Evolutionary conservation across 2,888 invertebrate genomes (phyloP), one percentile per base, ranked within the genome.

Genomic region (Elgonia sp.): DNA sequence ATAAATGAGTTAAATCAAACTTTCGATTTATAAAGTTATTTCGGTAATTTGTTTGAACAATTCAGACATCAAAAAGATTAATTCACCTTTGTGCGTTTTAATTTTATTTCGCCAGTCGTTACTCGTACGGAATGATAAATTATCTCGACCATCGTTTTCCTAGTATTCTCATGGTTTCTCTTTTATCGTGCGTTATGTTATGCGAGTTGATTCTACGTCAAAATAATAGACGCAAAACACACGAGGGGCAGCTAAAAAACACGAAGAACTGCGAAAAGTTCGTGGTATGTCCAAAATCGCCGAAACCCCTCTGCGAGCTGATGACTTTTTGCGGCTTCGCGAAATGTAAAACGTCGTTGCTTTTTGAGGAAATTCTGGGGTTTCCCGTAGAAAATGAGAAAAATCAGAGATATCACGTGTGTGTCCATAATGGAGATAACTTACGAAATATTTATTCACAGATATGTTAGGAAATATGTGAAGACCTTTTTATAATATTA

Each of bases 261-360:
- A 77, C 46, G 75, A 76, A 87, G 80, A 87, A 80, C 69, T 40
- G 20, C 55, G 42, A 37, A 84, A 87, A 87, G 84, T 87, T 50
- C 29, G 60, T 50, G 80, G 20, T 12, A 14, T 72, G 86, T 72
- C 81, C 76, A 84, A 86, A 89, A 86, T 81, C 76, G 63, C 69
- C 81, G 85, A 80, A 87, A 84, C 86, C 86, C 82, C 75, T 79
- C 69, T 1, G n/a, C 46, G 42, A 70, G 84, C 73, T 75, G 63
- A 89, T 82, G 89, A 75, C 67, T 90, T 93, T 93, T 89, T 91
- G 76, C 63, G 94, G 94, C 94, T 94, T 94, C 94, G 82, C 89
- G 89, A 92, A 92, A 93, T 91, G 90, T 92, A 92, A 92, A 93
- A 93, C 90, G 90, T 86, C 83, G 86, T 91, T 87, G 87, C 91